These are phyloP conservation scores for Drosophila sturtevanti DNA, from an alignment of 1,140 invertebrate species.

Conservation along the genomic window DNA sequence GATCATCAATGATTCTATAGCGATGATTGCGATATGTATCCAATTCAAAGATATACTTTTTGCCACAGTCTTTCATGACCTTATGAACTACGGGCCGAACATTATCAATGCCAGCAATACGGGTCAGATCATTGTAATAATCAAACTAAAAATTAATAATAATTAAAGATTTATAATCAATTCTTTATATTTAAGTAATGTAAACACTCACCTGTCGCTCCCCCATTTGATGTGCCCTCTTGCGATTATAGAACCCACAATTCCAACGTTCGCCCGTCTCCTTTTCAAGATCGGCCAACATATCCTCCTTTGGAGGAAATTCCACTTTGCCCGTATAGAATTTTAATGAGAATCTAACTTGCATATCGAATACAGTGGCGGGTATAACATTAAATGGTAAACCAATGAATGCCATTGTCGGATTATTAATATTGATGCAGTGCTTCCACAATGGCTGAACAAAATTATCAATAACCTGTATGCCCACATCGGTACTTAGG, in stretches of 20 bases:
- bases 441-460: slow-evolving; percentile 95
- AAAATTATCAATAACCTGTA: slow-evolving; percentile 90
- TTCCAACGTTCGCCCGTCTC: slow-evolving; percentile 85
- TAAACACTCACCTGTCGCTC: slow-evolving; percentile 84
- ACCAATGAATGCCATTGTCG: slow-evolving; percentile 91
- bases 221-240: slow-evolving; percentile 90
- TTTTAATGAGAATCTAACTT: slow-evolving; percentile 89
- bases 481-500: slow-evolving; percentile 87
- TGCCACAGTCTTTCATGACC: slow-evolving; percentile 88
- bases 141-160: slow-evolving; percentile 84
- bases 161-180: background rate
- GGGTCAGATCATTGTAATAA: slow-evolving; percentile 89
- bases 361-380: slow-evolving; percentile 93
- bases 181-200: background rate
- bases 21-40: slow-evolving; percentile 86
- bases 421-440: slow-evolving; percentile 90
- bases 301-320: slow-evolving; percentile 87
- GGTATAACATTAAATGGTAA: slow-evolving; percentile 91
- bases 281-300: slow-evolving; percentile 86
- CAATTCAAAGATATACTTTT: slow-evolving; percentile 86
- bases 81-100: slow-evolving; percentile 88
- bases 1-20: slow-evolving; percentile 86
- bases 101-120: slow-evolving; percentile 85
- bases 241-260: slow-evolving; percentile 84
- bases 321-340: slow-evolving; percentile 86